A percentile compares a stretch with the other conserved stretches of the same genome.
Evolutionary conservation across 2,888 invertebrate genomes (phyloP).

Genomic region (Venusia cambrica): DNA sequence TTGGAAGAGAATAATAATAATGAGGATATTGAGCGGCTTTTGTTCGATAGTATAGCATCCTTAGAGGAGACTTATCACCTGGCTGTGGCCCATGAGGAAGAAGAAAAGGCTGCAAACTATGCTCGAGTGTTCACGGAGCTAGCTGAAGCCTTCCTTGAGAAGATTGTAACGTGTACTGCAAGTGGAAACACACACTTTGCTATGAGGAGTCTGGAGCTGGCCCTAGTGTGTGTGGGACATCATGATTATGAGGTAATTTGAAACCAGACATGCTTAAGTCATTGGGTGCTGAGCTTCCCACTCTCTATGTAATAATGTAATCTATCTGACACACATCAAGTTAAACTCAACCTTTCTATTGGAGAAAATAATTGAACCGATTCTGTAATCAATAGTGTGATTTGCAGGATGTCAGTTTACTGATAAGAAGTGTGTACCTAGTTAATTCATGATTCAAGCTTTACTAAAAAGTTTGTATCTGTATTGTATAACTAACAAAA

Average conservation of each 20-base stretch:
- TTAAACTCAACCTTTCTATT: too few relatives aligned
- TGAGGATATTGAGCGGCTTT: slow-evolving; percentile 86
- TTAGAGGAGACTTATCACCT: slow-evolving; percentile 93
- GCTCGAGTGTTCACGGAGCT: slow-evolving; percentile 97
- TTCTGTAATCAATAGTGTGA: too few relatives aligned
- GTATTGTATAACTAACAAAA: too few relatives aligned
- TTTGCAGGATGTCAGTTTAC: too few relatives aligned
- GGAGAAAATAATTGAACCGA: too few relatives aligned
- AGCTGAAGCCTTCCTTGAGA: slow-evolving; percentile 93
- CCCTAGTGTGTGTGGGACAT: slow-evolving; percentile 95
- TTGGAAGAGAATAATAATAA: slow-evolving; percentile 89
- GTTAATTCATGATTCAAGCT: too few relatives aligned
- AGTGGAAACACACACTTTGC: slow-evolving; percentile 86
- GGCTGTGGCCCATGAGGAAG: slow-evolving; percentile 95
- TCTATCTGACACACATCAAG: too few relatives aligned
- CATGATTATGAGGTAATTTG: slow-evolving; percentile 95
- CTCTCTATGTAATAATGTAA: too few relatives aligned
- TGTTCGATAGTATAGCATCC: slow-evolving; percentile 90
- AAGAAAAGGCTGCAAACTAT: slow-evolving; percentile 96
- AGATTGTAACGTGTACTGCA: slow-evolving; percentile 86
- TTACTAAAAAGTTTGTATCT: too few relatives aligned
- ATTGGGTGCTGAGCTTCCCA: too few relatives aligned
- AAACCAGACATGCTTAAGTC: too few relatives aligned
- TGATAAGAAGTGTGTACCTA: too few relatives aligned
- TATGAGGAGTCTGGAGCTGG: slow-evolving; percentile 91